A percentile compares a stretch with the other conserved stretches of the same genome.
phyloP scores from a whole-genome alignment of 1,140 invertebrate genomes.

The Cydia splendana region DNA sequence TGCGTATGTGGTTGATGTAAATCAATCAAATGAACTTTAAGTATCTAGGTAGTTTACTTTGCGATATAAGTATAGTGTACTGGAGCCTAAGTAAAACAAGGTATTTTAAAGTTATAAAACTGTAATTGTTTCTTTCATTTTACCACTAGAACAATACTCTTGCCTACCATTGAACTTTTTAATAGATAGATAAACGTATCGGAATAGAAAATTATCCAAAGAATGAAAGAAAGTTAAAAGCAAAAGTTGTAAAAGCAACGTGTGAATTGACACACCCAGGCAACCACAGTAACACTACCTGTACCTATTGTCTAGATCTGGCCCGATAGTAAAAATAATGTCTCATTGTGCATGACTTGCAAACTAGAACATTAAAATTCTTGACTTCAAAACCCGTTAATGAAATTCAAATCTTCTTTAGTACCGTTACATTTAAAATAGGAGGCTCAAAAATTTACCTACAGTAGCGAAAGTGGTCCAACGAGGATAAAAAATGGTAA shows the following conservation, averaged over 20 bases:
- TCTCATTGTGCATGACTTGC: no score
- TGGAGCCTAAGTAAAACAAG: no score
- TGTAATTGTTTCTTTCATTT: neutral
- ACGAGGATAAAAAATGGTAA: neutral
- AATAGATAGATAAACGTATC: neutral
- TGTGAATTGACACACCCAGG: neutral
- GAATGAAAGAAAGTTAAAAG: conserved; percentile 14
- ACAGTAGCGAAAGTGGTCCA: neutral
- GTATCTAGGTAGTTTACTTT: no score
- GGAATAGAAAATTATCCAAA: neutral
- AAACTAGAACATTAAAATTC: no score
- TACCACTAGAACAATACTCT: neutral
- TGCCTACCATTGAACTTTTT: neutral
- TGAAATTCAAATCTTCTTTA: neutral
- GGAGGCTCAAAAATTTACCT: neutral
- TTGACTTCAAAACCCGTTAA: no score
- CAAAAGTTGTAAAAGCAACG: conserved; percentile 8
- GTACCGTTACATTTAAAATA: neutral
- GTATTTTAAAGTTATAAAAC: no score
- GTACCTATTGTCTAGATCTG: conserved; percentile 8
- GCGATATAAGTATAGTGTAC: no score
- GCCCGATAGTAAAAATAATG: neutral
- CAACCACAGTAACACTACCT: neutral
- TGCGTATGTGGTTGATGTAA: no score
- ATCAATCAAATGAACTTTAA: no score